Conservation (phyloP, 2,888 invertebrate species). For the Philaethria dido region DNA sequence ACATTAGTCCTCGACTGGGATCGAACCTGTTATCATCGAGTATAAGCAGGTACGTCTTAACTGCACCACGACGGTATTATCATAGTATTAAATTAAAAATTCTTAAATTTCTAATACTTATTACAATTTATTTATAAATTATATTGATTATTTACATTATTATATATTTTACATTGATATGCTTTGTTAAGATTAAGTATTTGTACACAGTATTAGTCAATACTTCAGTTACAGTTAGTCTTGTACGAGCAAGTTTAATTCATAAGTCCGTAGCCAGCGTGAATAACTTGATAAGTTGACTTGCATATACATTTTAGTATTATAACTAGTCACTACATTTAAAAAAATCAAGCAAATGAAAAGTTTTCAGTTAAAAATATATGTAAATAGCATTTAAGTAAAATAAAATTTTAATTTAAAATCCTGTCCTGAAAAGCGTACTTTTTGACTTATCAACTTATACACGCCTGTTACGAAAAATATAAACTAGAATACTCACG, state of each 20-base stretch:
- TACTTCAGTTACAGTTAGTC: neutral
- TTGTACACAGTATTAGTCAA: slow-evolving; percentile 44
- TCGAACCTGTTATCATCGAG: neutral
- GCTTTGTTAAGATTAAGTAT: slow-evolving; percentile 64
- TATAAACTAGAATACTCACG: no score
- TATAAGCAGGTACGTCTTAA: neutral
- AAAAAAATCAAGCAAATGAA: no score
- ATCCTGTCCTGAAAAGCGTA: no score
- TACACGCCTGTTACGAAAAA: no score
- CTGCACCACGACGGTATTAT: neutral
- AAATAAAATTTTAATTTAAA: no score
- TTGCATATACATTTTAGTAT: no score
- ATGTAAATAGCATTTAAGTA: neutral
- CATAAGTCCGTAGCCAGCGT: no score
- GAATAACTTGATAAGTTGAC: no score
- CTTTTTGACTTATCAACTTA: no score
- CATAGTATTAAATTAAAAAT: neutral
- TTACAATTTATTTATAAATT: neutral
- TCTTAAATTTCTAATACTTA: slow-evolving; percentile 8
- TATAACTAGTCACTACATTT: no score
- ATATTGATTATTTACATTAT: slow-evolving; percentile 50
- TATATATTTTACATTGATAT: slow-evolving; percentile 65
- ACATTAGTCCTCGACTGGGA: neutral
- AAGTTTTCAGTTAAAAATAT: no score
- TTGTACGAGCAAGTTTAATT: neutral